phyloP scores from a whole-genome alignment of 2,113 vertebrate species.

The Promerops cafer region DNA sequence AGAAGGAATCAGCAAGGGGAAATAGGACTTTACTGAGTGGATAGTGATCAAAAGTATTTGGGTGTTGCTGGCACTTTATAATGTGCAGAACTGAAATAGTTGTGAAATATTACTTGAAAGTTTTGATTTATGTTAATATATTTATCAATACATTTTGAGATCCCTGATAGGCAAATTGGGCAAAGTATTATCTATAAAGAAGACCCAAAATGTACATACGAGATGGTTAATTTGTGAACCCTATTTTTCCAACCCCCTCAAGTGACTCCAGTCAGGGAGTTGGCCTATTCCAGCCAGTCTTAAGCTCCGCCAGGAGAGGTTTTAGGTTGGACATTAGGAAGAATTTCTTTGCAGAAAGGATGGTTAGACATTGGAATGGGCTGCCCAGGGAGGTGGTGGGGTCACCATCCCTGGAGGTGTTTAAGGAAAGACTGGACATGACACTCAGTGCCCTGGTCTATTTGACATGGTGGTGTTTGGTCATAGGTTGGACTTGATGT shows the following conservation, averaged over 20 bases:
- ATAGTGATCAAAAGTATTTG: not conserved
- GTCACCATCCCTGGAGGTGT: not conserved
- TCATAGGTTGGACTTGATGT: not conserved
- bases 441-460: not conserved
- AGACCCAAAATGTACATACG: not conserved
- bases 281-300: not conserved
- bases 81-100: not conserved
- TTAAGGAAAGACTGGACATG: not conserved
- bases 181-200: not conserved
- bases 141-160: not conserved
- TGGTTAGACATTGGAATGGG: not conserved
- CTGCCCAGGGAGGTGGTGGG: not conserved
- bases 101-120: not conserved
- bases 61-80: not conserved
- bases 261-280: rapidly evolving
- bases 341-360: not conserved
- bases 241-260: rapidly evolving
- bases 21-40: not conserved
- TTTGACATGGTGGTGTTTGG: not conserved
- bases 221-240: not conserved
- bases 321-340: not conserved
- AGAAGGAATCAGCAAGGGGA: not conserved
- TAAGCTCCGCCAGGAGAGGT: not conserved
- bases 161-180: not conserved
- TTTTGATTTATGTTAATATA: not conserved